Conservation (phyloP, 2,113 vertebrate species). For the Cyphomyrus discorhynchus region DNA sequence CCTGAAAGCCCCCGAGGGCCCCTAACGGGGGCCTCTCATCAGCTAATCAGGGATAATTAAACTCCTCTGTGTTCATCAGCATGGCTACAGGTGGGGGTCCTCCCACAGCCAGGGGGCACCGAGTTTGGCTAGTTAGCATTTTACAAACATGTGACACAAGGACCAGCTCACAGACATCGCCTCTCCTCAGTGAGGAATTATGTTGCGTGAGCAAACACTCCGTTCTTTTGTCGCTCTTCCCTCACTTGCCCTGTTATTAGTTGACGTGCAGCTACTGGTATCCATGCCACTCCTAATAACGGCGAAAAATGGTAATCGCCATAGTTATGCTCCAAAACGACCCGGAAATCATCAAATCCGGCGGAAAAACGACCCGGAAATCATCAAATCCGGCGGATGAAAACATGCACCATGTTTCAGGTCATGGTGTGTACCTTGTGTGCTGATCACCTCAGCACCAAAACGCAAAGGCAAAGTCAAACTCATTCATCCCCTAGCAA, state of each 20-base stretch:
- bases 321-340: neutral
- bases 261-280: neutral
- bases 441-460: neutral
- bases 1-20: conserved; percentile 11
- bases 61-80: neutral
- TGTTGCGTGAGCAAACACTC: neutral
- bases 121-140: neutral
- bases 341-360: neutral
- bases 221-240: neutral
- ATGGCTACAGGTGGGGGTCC: neutral
- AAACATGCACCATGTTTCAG: neutral
- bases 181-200: neutral
- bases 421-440: neutral
- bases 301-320: neutral
- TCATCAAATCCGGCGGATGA: neutral
- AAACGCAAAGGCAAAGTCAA: neutral
- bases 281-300: neutral
- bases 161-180: neutral
- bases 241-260: neutral
- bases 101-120: neutral
- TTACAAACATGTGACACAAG: neutral
- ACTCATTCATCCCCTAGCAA: neutral
- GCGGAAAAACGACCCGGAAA: neutral
- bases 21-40: conserved; percentile 41
- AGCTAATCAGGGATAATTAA: conserved; percentile 40